Base-by-base conservation (phyloP, 2,888 invertebrate species). In the Aleiodes alternator region DNA sequence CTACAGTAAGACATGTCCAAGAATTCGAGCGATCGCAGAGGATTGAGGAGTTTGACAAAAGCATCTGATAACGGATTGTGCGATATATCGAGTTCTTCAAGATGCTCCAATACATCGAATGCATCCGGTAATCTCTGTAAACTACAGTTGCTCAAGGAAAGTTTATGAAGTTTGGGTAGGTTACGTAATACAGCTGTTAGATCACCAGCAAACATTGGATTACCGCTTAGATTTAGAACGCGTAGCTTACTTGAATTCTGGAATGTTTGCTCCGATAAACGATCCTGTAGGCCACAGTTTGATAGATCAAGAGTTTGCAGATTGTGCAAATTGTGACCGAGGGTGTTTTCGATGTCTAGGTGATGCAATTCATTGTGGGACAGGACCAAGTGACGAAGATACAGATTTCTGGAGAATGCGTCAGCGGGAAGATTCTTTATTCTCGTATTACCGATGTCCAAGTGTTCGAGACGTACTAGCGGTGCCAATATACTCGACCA, bases 1-100 rank as follows among this genome's bases (percentile, higher is more conserved):
- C 93, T 92, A 87, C 94, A 94, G 85, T 94, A 94, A 6, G 94
- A 94, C 94, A 95, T 94, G 86, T 94, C 94, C 4, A 94, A 89
- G 83, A 93, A 94, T 86, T 94, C 93, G 48, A 95, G 88, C 12
- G 93, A 93, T 76, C 92, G 92, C 0, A 94, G 87, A 0, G 94
- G 94, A 3, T 93, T 92, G 16, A 94, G 87, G 34, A 94, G 86
- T 81, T 91, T 92, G 7, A 93, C 93, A 84, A 94, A 94, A 0
- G 93, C 94, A 82, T 94, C 93, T 59, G 92, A 92, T 0, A 94
- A 88, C 0, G 94, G 94, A 87, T 94, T 94, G 83, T 93, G 91
- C 0, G 94, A 94, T 84, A 94, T 93, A 82, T 94, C 94, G 53
- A 94, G 90, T 84, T 94, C 94, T 81, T 92, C 91, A 16, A 95